Evolutionary conservation across 2,888 invertebrate species (phyloP), one percentile per base, ranked within the genome.

Genomic region (Linnaemya tessellans): DNA sequence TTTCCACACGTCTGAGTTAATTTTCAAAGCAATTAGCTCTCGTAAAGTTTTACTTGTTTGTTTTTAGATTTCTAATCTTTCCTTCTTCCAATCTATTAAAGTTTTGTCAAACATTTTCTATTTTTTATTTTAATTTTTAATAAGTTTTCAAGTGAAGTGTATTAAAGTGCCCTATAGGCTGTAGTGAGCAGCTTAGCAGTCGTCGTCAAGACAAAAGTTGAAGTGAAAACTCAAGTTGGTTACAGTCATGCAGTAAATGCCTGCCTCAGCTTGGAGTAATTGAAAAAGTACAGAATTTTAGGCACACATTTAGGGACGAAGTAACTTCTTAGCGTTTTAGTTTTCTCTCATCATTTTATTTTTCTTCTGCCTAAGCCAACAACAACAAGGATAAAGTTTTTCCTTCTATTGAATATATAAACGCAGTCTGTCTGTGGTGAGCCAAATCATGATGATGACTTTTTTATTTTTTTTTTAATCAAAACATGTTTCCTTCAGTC

Each of bases 1-100:
- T 84, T 84, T 80, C 64, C 79, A 80, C 83, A 79, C 79, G 79
- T 84, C 74, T 79, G 79, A 56, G 62, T 84, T 2, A 35, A 79
- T 68, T 79, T 84, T 74, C 79, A 64, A 56, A 74, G 79, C 79
- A 79, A 84, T 84, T 84, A 84, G 84, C 68, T 79, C 18, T 80
- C 15, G 56, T 18, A 70, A 80, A 80, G 64, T 79, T 83, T 68
- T 35, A 22, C 20, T 65, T 64, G 60, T 64, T 64, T 62, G 46
- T 15, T 70, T 54, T 18, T 13, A 22, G 9, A 41, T 18, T 46
- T 46, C 15, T n/a, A 38, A 38, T 22, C 49, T 43, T 25, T 38
- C 25, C 3, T 13, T 20, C 22, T 10, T 11, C 11, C 20, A 56
- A 20, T 15, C 20, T 18, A 13, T 8, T 13, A 51, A 67, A 67